Base-by-base conservation (phyloP, 2,797 vertebrate species). In the Lutra lutra region DNA sequence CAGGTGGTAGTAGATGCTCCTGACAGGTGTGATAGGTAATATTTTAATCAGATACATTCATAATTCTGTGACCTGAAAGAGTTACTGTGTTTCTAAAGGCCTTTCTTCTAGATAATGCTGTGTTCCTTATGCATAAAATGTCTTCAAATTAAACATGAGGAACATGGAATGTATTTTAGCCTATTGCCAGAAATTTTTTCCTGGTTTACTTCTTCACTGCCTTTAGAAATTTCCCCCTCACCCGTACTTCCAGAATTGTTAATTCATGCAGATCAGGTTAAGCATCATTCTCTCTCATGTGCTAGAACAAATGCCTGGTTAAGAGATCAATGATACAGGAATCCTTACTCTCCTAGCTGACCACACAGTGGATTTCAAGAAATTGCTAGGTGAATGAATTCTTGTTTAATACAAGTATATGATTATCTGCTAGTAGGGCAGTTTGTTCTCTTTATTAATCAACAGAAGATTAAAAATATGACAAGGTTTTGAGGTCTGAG, bases 371-470 rank as follows among this genome's bases (percentile, higher is more conserved):
- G 25, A 87, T 38, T 82, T 85, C n/a, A 62, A 77, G 46, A 77
- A 60, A 38, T 8, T 66, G 20, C 66, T 78, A 35, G 70, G 32
- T 68, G 48, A 18, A 84, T 54, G 48, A 84, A 56, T 66, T 91
- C 11, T 40, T 96, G 13, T 82, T 79, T 64, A 75, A 43, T 83
- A 66, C 85, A 72, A 89, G 60, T 48, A 46, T 17, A 21, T 72
- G 17, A 2, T 25, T 86, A 0, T 70, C n/a, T 79, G 92, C 12
- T 72, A 77, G 7, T 20, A 70, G 54, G 27, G 32, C 2, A 48
- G 25, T 60, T 85, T 82, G 9, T 96, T 92, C 9, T 66, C 43
- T 89, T 88, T 86, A 51, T 73, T 92, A 88, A n/a, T 60, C 23
- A 95, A 82, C 15, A 68, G 77, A 80, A 38, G 5, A 66, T n/a